phyloP scores from a whole-genome alignment of 1,140 invertebrate genomes.

The Cotesia vestalis region DNA sequence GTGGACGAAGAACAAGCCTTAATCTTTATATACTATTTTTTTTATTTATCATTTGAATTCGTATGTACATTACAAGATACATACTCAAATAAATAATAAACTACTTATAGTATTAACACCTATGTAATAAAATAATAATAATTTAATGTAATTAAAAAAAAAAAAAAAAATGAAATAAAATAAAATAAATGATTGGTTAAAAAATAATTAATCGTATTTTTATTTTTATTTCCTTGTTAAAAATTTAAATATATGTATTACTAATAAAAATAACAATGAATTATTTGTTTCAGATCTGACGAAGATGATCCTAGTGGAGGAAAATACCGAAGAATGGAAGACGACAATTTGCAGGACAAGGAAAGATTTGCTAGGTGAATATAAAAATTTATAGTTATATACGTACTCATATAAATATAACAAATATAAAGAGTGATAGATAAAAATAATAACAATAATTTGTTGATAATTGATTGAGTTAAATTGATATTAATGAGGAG shows the following conservation, averaged over 20 bases:
- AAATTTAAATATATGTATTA: background rate
- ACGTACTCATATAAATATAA: no score
- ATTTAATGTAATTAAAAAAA: background rate
- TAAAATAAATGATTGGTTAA: background rate
- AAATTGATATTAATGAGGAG: no score
- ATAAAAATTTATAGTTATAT: constrained; percentile 4
- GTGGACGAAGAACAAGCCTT: background rate
- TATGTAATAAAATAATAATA: background rate
- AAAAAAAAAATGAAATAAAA: constrained; percentile 8
- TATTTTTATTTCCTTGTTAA: background rate
- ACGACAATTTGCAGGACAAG: constrained; percentile 93
- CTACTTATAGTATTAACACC: no score
- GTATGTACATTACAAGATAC: background rate
- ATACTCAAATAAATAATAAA: no score
- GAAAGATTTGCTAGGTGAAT: constrained; percentile 91
- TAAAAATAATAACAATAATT: no score
- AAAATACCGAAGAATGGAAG: constrained; percentile 88
- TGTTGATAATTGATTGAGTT: no score
- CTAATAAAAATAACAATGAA: constrained; percentile 10
- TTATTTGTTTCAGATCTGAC: constrained; percentile 73
- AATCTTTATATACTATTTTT: constrained; percentile 1
- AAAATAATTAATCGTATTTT: background rate
- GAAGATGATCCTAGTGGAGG: constrained; percentile 83
- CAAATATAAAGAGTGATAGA: no score
- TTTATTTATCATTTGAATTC: background rate